Evolutionary conservation across 2,797 vertebrate genomes (phyloP).

Genomic region (Sandelia bainsii): DNA sequence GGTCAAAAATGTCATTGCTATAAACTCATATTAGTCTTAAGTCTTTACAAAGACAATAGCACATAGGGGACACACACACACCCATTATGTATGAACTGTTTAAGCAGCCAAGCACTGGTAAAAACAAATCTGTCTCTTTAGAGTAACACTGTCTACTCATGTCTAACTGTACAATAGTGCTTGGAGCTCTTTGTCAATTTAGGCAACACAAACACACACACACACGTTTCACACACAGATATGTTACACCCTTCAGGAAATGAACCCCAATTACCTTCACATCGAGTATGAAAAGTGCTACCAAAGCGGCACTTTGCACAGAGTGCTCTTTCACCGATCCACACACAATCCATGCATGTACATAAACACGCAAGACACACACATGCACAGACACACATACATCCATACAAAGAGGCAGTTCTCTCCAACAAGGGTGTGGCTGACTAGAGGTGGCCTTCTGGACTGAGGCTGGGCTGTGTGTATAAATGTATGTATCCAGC

Average conservation of each 20-base stretch:
- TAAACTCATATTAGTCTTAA: no score
- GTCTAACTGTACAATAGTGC: constrained; percentile 20
- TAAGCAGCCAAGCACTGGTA: neutral
- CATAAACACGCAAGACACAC: constrained; percentile 35
- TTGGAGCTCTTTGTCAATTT: constrained; percentile 24
- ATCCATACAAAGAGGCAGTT: constrained; percentile 71
- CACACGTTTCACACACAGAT: constrained; percentile 8
- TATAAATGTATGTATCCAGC: neutral
- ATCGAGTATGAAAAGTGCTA: constrained; percentile 59
- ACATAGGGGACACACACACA: neutral
- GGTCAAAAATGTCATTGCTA: no score
- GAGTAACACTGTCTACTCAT: constrained; percentile 2
- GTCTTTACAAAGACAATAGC: no score
- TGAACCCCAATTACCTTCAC: constrained; percentile 69
- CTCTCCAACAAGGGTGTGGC: constrained; percentile 69
- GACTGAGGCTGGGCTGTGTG: constrained; percentile 45
- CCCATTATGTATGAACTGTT: neutral
- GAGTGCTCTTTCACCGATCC: constrained; percentile 63
- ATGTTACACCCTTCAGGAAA: constrained; percentile 60
- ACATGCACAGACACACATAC: constrained; percentile 27
- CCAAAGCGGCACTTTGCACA: constrained; percentile 66
- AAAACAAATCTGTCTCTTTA: neutral
- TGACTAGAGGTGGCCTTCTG: constrained; percentile 56
- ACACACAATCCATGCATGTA: constrained; percentile 35
- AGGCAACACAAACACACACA: constrained; percentile 9